These are phyloP conservation scores for Sus scrofa DNA, from an alignment of 2,113 vertebrate genomes.

Conservation along the genomic window T2T-Sscrofa CM000814.6:95826501-95827000, in stretches of 20 bases:
- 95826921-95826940: background rate
- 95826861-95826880: background rate
- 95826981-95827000: background rate
- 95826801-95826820: background rate
- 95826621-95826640: background rate
- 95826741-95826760: background rate
- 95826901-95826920: background rate
- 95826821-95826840: conserved; percentile 14
- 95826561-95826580: conserved; percentile 40
- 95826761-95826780: conserved; percentile 15
- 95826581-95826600: conserved; percentile 43
- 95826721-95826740: background rate
- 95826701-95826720: conserved; percentile 11
- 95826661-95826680: background rate
- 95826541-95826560: background rate
- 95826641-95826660: background rate
- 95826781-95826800: background rate
- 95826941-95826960: background rate
- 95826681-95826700: background rate
- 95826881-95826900: background rate
- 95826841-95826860: background rate
- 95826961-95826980: background rate
- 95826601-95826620: conserved; percentile 57
- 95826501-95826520: background rate
- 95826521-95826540: background rate